Evolutionary conservation across 2,888 invertebrate species (phyloP).

Genomic region (Apeira syringaria): DNA sequence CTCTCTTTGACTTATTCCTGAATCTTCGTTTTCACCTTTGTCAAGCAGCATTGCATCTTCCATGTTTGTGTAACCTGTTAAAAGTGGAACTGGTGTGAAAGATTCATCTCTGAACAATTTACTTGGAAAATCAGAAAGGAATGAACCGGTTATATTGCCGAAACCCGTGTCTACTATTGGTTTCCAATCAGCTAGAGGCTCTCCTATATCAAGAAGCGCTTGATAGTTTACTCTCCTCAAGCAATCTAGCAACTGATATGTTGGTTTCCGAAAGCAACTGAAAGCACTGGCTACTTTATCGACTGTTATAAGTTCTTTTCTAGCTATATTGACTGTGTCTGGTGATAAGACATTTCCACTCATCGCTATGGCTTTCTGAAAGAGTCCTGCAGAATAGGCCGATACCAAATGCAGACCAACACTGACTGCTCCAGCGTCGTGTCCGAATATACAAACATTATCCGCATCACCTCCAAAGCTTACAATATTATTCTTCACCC

Average conservation of each 20-base stretch:
- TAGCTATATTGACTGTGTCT: conserved; percentile 85
- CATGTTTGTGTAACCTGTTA: conserved; percentile 92
- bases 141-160: conserved; percentile 86
- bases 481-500: conserved; percentile 90
- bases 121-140: conserved; percentile 87
- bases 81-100: conserved; percentile 87
- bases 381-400: conserved; percentile 86
- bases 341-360: conserved; percentile 89
- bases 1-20: conserved; percentile 83
- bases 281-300: conserved; percentile 87
- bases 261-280: conserved; percentile 87
- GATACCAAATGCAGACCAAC: conserved; percentile 90
- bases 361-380: conserved; percentile 91
- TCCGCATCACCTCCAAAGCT: conserved; percentile 89
- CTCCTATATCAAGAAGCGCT: conserved; percentile 85
- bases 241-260: conserved; percentile 87
- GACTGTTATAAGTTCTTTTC: conserved; percentile 84
- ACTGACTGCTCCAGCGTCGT: conserved; percentile 91
- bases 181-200: conserved; percentile 86
- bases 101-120: conserved; percentile 84
- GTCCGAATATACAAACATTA: conserved; percentile 91
- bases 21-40: conserved; percentile 81
- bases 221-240: conserved; percentile 85
- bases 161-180: conserved; percentile 89
- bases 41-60: conserved; percentile 88